Evolutionary conservation across 2,113 vertebrate genomes (phyloP), one percentile per base, ranked within the genome.

Genomic region (Prunella fulvescens): DNA sequence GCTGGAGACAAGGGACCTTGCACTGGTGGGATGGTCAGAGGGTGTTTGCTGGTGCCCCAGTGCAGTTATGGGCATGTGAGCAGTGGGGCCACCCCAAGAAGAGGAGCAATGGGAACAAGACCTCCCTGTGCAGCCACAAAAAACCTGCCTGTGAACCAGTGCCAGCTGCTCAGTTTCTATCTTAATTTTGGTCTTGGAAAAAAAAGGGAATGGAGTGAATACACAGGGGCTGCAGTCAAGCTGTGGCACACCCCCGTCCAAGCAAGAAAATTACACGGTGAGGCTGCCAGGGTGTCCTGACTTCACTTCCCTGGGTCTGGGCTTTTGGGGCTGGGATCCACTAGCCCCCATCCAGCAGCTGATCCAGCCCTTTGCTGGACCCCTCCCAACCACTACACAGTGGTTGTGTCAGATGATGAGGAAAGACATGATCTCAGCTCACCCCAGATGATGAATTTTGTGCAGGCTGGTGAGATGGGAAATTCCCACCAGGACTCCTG

Each of bases 261-360:
- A 64, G 92, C 82, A 82, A 95, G 85, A 87, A 97, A 94, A 97
- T 96, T 92, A 96, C 66, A 96, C 0, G 0, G 91, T 94, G 17
- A 70, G 51, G 50, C 77, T 96, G 96, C 94, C 95, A 97, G 73
- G 53, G 25, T 96, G 92, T 95, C 97, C 96, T 95, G 90, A 90
- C 56, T 96, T 96, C 80, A 93, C 95, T 92, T 88, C 1, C 1
- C 35, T 0, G 6, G 85, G 80, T 73, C 88, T 96, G 86, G 53
- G 28, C 47, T 84, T 77, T 84, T 0, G 0, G 48, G 58, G 71
- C 64, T 95, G 86, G 61, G 66, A 93, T 60, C 50, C 2, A 1
- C 26, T 81, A 65, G 60, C 56, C 85, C 78, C 44, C 1, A 0
- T 31, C 39, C 57, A 67, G 67, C 57, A 83, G 57, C 39, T 88